Base-by-base conservation (phyloP, 2,797 vertebrate genomes). In the Molossus molossus region DNA sequence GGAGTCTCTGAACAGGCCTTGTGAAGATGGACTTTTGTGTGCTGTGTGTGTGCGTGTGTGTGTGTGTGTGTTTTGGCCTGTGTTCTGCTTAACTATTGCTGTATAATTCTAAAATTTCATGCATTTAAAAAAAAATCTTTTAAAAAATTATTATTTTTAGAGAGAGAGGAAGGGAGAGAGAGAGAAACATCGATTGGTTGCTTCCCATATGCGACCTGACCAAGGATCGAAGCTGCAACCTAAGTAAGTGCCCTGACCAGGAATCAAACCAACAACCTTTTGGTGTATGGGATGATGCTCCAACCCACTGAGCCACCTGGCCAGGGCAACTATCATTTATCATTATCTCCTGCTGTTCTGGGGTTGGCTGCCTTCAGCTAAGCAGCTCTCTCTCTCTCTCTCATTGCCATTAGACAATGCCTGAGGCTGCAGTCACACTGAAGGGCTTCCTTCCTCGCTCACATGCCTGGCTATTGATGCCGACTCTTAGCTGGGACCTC, bases 11-110 rank as follows among this genome's bases (percentile, higher is more conserved):
- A 48, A 76, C 17, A 72, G 50, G 81, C 85, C 23, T 62, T n/a
- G 9, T 45, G 58, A 93, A 57, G 72, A n/a, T 40, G 6, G 11
- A 29, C 64, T 55, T 87, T 27, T 70, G 69, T 60, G 18, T n/a
- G 4, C 27, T 6, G n/a, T 45, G 40, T 45, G 40, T 45, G 23
- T 50, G 58, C 10, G 60, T 25, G 33, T 5, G 75, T 21, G 60
- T 15, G 18, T 7, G 23, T 23, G 23, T 29, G 76, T 79, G 64
- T 37, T n/a, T 69, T 55, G 48, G 21, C 40, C 45, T 48, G 33
- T 69, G 57, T 37, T 94, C 89, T 73, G 25, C 4, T 94, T 92
- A 93, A 89, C 72, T 76, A 82, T 20, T 45, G 58, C 67, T 21
- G n/a, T 15, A 29, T 60, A 55, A 89, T 57, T 76, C 62, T 48